Percentiles rank a stretch among this genome's conserved stretches.
These are phyloP conservation scores for Cardiocondyla obscurior DNA, from an alignment of 1,140 invertebrate species.

Conservation along the genomic window DNA sequence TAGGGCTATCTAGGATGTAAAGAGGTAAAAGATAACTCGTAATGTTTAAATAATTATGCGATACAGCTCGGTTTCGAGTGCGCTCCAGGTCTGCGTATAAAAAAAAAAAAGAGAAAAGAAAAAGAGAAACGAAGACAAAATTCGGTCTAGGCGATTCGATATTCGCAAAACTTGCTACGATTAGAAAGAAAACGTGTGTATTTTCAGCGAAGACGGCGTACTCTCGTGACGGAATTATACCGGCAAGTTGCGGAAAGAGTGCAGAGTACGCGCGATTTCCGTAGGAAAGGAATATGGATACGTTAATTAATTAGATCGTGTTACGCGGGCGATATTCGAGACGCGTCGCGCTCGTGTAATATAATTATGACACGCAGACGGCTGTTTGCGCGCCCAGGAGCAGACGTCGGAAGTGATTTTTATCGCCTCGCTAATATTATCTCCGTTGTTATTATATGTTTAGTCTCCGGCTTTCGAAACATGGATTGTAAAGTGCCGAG, in stretches of 20 bases:
- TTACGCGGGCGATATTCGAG: conserved; percentile 39
- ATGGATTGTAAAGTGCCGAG: conserved; percentile 28
- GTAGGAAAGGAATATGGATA: not conserved
- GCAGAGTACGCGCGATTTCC: conserved; percentile 59
- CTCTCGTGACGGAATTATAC: conserved; percentile 62
- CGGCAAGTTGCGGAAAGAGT: conserved; percentile 60
- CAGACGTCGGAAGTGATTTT: conserved; percentile 52
- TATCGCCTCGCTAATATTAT: conserved; percentile 60
- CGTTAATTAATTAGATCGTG: conserved; percentile 29
- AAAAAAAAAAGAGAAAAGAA: not conserved
- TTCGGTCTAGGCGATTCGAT: conserved; percentile 73
- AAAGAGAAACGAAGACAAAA: not conserved
- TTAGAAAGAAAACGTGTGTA: conserved; percentile 75
- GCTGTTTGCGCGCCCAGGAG: not conserved
- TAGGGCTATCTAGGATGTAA: conserved; percentile 76
- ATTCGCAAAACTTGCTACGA: conserved; percentile 77
- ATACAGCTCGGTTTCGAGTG: conserved; percentile 75
- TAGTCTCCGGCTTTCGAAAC: conserved; percentile 54
- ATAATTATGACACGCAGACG: conserved; percentile 21
- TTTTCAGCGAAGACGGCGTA: conserved; percentile 67
- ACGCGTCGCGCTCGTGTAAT: conserved; percentile 57
- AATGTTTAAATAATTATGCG: conserved; percentile 72
- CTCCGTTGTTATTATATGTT: conserved; percentile 66
- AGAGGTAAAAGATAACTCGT: conserved; percentile 65
- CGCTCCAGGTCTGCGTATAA: conserved; percentile 67